A percentile compares a stretch with the other conserved stretches of the same genome.
Conservation (phyloP, 2,797 vertebrate genomes). For the Moxostoma hubbsi region DNA sequence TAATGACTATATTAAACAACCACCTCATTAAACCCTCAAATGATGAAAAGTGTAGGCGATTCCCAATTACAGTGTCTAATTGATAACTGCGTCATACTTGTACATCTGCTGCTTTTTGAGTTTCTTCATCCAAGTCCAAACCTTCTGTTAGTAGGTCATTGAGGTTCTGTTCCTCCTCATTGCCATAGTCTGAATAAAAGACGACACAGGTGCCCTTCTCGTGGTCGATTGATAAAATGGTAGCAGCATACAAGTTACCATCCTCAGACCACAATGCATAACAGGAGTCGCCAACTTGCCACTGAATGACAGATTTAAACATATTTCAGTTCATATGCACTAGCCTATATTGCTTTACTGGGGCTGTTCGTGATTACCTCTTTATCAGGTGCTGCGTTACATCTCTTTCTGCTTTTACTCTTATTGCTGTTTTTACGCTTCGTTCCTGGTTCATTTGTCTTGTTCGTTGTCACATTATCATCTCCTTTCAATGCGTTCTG, state of each 20-base stretch:
- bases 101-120: constrained; percentile 54
- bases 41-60: neutral
- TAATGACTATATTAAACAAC: neutral
- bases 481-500: constrained; percentile 90
- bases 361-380: constrained; percentile 72
- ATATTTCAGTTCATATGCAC: neutral
- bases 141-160: constrained; percentile 79
- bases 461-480: constrained; percentile 73
- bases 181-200: constrained; percentile 87
- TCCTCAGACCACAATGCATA: constrained; percentile 93
- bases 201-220: constrained; percentile 86
- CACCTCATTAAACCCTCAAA: neutral
- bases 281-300: constrained; percentile 90
- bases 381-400: constrained; percentile 73
- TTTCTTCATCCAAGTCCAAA: constrained; percentile 78
- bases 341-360: neutral
- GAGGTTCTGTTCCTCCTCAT: constrained; percentile 89
- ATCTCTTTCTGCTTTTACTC: constrained; percentile 85
- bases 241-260: constrained; percentile 88
- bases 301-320: constrained; percentile 73
- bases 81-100: neutral
- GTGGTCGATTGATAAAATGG: constrained; percentile 83
- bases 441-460: constrained; percentile 75
- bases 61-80: neutral
- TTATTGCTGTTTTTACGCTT: constrained; percentile 90